Conservation (phyloP, 1,140 invertebrate genomes). For the Branchinecta lindahli region DNA sequence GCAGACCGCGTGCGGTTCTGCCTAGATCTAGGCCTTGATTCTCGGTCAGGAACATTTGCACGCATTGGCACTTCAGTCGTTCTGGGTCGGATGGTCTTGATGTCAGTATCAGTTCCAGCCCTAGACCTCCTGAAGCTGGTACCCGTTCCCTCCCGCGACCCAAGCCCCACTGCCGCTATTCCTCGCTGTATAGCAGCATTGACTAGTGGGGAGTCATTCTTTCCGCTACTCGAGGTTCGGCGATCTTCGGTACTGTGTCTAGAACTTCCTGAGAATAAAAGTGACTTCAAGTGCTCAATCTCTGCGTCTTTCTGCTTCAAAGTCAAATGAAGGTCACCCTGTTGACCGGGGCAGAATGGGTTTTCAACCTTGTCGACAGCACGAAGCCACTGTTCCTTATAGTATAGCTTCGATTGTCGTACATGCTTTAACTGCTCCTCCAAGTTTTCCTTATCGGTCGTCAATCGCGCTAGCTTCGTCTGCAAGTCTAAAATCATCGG, state of each 20-base stretch:
- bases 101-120: neutral
- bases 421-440: neutral
- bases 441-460: neutral
- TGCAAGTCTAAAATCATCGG: neutral
- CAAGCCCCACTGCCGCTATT: neutral
- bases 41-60: neutral
- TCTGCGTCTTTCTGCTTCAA: neutral
- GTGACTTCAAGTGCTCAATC: conserved; percentile 1
- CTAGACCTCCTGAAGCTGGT: neutral
- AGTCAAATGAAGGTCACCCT: neutral
- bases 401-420: neutral
- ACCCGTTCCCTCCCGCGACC: no score
- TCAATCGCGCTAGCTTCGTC: neutral
- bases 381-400: neutral
- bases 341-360: neutral
- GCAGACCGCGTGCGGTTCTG: neutral
- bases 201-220: neutral
- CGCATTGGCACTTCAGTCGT: neutral
- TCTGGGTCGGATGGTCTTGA: neutral
- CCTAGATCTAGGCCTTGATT: neutral
- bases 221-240: neutral
- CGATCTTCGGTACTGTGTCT: neutral
- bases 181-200: neutral
- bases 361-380: neutral
- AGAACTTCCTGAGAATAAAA: neutral